These are phyloP conservation scores for Piliocolobus tephrosceles DNA, from an alignment of 2,113 vertebrate species.

Conservation along the genomic window DNA sequence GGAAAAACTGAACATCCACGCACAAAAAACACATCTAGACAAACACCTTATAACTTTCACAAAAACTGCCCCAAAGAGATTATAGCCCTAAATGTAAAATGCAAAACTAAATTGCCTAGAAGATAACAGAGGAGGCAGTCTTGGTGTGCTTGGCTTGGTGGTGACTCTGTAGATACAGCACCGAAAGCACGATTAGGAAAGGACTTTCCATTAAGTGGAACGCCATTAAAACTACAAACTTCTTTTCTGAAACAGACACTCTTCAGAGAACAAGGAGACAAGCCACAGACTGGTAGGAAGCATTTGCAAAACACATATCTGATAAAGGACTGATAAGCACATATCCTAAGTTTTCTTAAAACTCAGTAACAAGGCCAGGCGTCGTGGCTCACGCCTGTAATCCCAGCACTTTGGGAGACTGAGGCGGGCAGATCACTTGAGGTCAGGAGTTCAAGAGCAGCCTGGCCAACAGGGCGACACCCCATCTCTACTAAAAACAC, in stretches of 20 bases:
- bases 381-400: rapidly evolving
- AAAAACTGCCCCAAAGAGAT: not conserved
- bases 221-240: not conserved
- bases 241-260: not conserved
- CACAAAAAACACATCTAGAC: not conserved
- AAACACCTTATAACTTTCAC: not conserved
- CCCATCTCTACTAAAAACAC: too few species aligned
- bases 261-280: not conserved
- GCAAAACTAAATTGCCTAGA: not conserved
- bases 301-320: not conserved
- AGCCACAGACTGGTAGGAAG: not conserved
- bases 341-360: not conserved
- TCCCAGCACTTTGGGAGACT: too few species aligned
- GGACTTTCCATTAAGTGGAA: not conserved
- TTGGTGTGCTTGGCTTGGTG: not conserved
- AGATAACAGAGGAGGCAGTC: not conserved
- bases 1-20: not conserved
- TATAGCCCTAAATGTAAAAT: not conserved
- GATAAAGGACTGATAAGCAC: not conserved
- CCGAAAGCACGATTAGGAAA: not conserved
- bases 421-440: too few species aligned
- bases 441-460: too few species aligned
- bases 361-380: not conserved
- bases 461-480: too few species aligned
- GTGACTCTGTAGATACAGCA: not conserved